Evolutionary conservation across 2,113 vertebrate genomes (phyloP).

Genomic region (Dolichallabes microphthalmus): DNA sequence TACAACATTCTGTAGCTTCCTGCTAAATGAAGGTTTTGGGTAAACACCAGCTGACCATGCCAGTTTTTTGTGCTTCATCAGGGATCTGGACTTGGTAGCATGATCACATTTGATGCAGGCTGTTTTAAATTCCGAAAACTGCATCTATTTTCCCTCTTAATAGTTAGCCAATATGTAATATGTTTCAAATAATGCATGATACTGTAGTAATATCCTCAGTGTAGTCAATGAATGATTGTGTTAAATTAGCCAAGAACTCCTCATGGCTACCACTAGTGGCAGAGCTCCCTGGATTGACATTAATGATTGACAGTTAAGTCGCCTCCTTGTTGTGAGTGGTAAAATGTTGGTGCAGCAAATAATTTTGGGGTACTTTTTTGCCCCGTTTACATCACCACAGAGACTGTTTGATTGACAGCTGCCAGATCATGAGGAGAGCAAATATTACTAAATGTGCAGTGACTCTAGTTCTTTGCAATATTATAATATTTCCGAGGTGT

Average conservation of each 20-base stretch:
- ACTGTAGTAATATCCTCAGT: not conserved
- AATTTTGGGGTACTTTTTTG: not conserved
- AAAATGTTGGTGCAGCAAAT: not conserved
- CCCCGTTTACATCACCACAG: not conserved
- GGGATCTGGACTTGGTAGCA: constrained; percentile 16
- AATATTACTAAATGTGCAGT: not conserved
- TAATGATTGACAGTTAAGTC: not conserved
- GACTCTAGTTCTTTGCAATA: not conserved
- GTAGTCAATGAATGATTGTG: too few relatives aligned
- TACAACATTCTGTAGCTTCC: constrained; percentile 34
- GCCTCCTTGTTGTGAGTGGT: not conserved
- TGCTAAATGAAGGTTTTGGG: constrained; percentile 18
- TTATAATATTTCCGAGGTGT: not conserved
- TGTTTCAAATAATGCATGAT: not conserved
- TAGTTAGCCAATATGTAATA: not conserved
- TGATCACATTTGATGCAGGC: not conserved
- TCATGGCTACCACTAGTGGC: not conserved
- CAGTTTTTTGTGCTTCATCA: constrained; percentile 26
- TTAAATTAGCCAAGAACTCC: not conserved
- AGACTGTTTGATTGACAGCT: constrained; percentile 1
- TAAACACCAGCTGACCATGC: constrained; percentile 18
- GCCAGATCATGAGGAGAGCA: not conserved
- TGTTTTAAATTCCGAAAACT: not conserved
- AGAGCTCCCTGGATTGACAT: not conserved
- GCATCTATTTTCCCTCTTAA: not conserved